Percentiles rank a stretch among this genome's conserved stretches.
These are phyloP conservation scores for Ageneiosus marmoratus DNA, from an alignment of 2,113 vertebrate genomes.

Conservation along the genomic window DNA sequence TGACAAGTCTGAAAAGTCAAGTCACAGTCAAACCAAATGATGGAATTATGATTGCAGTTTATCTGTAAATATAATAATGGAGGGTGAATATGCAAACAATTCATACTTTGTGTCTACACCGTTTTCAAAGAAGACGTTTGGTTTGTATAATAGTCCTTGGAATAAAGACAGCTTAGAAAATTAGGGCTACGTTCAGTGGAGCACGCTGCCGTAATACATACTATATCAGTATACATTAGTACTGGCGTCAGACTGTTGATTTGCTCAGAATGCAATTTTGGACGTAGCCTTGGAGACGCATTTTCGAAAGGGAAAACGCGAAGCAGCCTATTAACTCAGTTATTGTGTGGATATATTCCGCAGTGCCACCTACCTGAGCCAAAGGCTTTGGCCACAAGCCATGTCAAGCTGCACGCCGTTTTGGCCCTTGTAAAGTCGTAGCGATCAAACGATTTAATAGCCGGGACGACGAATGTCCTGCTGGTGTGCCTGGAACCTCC, in stretches of 20 bases:
- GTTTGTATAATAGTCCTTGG: not conserved
- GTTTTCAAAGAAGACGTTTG: not conserved
- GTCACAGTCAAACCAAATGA: no score
- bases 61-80: not conserved
- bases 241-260: not conserved
- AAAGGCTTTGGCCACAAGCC: slow-evolving; percentile 97
- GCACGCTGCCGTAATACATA: not conserved
- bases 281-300: not conserved
- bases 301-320: not conserved
- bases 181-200: not conserved
- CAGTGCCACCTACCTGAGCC: slow-evolving; percentile 86
- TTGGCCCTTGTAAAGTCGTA: slow-evolving; percentile 95
- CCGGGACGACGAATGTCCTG: slow-evolving; percentile 91
- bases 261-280: not conserved
- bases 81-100: not conserved
- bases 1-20: no score
- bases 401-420: slow-evolving; percentile 91
- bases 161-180: not conserved
- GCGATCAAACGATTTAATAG: slow-evolving; percentile 93
- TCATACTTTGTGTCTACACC: not conserved
- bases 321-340: not conserved
- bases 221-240: not conserved
- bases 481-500: slow-evolving; percentile 76
- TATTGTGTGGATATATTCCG: not conserved
- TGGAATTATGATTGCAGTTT: not conserved